Evolutionary conservation across 2,888 invertebrate species (phyloP), one percentile per base, ranked within the genome.

Genomic region (Oxytorus armatus): DNA sequence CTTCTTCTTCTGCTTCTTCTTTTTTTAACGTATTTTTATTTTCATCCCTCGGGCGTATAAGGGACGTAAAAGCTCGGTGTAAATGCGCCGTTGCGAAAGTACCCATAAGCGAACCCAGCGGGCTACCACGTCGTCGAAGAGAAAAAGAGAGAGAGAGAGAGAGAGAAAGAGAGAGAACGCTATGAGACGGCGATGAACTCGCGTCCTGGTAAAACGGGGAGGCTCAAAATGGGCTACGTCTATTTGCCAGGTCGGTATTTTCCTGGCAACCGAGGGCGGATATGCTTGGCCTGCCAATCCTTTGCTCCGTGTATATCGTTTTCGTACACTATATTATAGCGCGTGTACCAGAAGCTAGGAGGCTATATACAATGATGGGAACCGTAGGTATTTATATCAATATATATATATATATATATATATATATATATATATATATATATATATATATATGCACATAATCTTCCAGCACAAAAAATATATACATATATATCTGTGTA

Each of bases 31-130:
- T n/a, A 29, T 57, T 72, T 72, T 77, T 77, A 77, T 77, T 57
- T 79, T 75, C 70, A 70, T 79, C 57, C 63, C 75, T 57, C 59
- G 69, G 36, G 75, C 75, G 75, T 65, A 65, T 61, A 33, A 59
- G 70, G 59, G 25, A 66, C 57, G 70, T 79, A 75, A 75, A 75
- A 79, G 75, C 69, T 70, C 65, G 59, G 65, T 79, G 75, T 75
- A 69, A 79, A 79, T 70, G 79, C 51, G 42, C 69, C 53, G 25
- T 69, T 75, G 75, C 18, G 42, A 70, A 18, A 70, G 70, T 66
- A 70, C 33, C 65, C 61, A 49, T 18, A 39, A 70, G 55, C 33
- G 49, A 57, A 44, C 63, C 70, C 79, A 66, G 75, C 63, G 61
- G 57, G 65, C 39, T 51, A 11, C 21, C 33, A 14, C 29, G 36